Base-by-base conservation (phyloP, 2,797 vertebrate species). In the Alcedo atthis region DNA sequence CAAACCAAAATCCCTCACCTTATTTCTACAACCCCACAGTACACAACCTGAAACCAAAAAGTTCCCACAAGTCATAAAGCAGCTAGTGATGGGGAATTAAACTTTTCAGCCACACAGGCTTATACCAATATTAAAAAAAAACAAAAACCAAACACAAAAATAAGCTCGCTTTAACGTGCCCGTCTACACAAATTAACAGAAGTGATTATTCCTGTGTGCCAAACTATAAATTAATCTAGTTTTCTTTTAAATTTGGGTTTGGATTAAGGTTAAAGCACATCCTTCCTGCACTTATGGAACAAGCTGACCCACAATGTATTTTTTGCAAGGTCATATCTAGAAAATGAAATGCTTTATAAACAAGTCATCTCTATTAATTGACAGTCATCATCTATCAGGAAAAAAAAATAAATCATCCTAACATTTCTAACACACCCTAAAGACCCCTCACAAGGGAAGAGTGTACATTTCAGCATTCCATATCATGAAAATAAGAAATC, bases 1-100 rank as follows among this genome's bases (percentile, higher is more conserved):
- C 37, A 40, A 40, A 40, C 37, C 37, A 40, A 40, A 40, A 40
- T 40, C 45, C 7, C 30, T 67, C 69, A 71, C 5, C 7, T 62
- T 33, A 77, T 74, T 77, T 87, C 68, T 77, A 4, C 37, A 91
- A 80, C 13, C 6, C 20, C 66, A 48, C 15, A 67, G 19, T 26
- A 30, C 64, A 82, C n/a, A 81, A 58, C 25, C 15, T 53, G 75
- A 89, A 86, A 81, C 32, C 20, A 68, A 58, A 85, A 85, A n/a
- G 54, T 85, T 90, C 80, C 75, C 73, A 85, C 33, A 78, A 75
- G 54, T 48, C 28, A 2, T 30, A 68, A 94, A 94, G 75, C 57
- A 91, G n/a, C 28, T 73, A 84, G 30, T 55, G 83, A 84, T 30
- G 15, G 19, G 25, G 78, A 88, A 91, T 76, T 90, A 73, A 87